phyloP scores from a whole-genome alignment of 1,140 invertebrate genomes.

The Dryas iulia region DNA sequence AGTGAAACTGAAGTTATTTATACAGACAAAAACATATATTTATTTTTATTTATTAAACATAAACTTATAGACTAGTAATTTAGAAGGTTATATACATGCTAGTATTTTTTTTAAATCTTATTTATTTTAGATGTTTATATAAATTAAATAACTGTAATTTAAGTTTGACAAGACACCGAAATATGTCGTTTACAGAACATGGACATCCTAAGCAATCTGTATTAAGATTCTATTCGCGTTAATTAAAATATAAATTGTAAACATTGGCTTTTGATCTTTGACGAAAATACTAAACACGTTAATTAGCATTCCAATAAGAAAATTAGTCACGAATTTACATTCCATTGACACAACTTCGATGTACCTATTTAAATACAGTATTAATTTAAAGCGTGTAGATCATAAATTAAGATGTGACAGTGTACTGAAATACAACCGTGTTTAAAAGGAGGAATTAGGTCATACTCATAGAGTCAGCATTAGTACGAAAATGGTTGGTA shows the following conservation, averaged over 20 bases:
- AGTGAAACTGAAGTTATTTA: no score
- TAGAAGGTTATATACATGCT: no score
- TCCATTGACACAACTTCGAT: background rate
- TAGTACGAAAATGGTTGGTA: slow-evolving; percentile 41
- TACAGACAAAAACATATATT: no score
- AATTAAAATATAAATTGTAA: slow-evolving; percentile 11
- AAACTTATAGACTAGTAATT: no score
- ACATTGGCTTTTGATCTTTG: slow-evolving; percentile 15
- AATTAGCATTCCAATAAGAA: slow-evolving; percentile 24
- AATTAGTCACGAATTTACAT: slow-evolving; percentile 10
- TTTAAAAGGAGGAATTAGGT: slow-evolving; percentile 6
- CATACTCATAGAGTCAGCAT: slow-evolving; percentile 23
- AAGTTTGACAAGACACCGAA: no score
- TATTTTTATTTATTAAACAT: no score
- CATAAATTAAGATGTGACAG: background rate
- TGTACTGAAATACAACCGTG: background rate
- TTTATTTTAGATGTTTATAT: no score
- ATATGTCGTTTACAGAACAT: no score
- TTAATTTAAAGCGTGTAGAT: background rate
- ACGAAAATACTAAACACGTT: slow-evolving; percentile 27
- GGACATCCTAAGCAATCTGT: no score
- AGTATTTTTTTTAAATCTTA: no score
- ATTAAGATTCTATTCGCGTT: no score
- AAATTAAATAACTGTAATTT: no score
- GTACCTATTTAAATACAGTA: slow-evolving; percentile 4